Conservation (phyloP, 35 echinoderm and acorn worm genomes). For the Apostichopus japonicus region DNA sequence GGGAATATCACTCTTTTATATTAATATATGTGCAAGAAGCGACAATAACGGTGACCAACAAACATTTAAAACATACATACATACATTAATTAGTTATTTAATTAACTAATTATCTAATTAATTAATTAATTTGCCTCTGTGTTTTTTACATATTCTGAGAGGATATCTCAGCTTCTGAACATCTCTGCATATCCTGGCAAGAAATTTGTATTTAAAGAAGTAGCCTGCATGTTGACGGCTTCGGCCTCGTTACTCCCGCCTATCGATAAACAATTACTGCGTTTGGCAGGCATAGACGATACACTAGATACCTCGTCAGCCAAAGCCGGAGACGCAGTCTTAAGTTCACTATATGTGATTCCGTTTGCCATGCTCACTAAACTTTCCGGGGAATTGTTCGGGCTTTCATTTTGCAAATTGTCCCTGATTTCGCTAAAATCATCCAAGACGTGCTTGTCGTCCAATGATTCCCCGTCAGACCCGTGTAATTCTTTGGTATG, state of each 20-base stretch:
- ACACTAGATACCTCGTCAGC: conserved; percentile 86
- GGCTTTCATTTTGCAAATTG: neutral
- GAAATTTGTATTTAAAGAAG: conserved; percentile 46
- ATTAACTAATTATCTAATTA: too few relatives aligned
- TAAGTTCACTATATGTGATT: conserved; percentile 83
- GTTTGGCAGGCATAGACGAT: conserved; percentile 77
- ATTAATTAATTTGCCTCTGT: neutral
- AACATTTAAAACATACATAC: too few relatives aligned
- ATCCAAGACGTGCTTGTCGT: conserved; percentile 41
- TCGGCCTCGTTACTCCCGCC: neutral
- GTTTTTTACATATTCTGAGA: neutral
- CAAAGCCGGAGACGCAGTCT: conserved; percentile 83
- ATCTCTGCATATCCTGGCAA: conserved; percentile 43
- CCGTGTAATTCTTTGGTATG: conserved; percentile 47
- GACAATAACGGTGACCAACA: too few relatives aligned
- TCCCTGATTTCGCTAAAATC: conserved; percentile 31
- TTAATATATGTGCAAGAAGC: neutral
- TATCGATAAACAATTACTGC: conserved; percentile 39
- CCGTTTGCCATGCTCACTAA: conserved; percentile 52
- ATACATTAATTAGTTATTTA: too few relatives aligned
- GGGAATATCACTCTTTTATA: neutral
- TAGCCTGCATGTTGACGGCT: neutral
- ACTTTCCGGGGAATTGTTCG: conserved; percentile 27
- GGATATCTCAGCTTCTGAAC: conserved; percentile 38
- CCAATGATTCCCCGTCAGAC: conserved; percentile 42